A percentile compares a stretch with the other conserved stretches of the same genome.
These are phyloP conservation scores for Agelastica alni DNA, from an alignment of 2,888 invertebrate species.

Conservation along the genomic window DNA sequence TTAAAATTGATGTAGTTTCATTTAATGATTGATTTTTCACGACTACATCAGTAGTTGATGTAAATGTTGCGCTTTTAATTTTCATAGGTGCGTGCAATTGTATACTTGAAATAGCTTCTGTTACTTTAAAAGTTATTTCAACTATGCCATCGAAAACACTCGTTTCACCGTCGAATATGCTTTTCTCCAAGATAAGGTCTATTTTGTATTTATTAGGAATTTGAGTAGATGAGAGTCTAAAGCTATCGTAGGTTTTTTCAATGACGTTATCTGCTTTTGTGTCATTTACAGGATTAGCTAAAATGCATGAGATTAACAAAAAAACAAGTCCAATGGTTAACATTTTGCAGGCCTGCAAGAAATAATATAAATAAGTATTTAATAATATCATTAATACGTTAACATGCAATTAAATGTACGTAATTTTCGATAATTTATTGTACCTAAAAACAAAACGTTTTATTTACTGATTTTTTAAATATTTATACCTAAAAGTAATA, in stretches of 20 bases:
- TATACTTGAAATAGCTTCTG: neutral
- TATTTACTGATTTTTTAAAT: too few relatives aligned
- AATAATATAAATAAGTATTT: neutral
- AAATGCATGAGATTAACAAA: neutral
- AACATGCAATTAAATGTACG: neutral
- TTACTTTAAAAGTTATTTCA: constrained; percentile 20
- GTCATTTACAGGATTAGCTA: constrained; percentile 6
- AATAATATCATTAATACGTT: too few relatives aligned
- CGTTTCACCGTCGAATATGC: constrained; percentile 23
- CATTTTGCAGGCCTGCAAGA: constrained; percentile 8
- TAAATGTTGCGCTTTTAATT: constrained; percentile 13
- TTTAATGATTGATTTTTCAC: constrained; percentile 18
- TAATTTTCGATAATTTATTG: too few relatives aligned
- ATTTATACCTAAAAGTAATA: constrained; percentile 1
- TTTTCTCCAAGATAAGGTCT: constrained; percentile 48
- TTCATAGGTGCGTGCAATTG: constrained; percentile 19
- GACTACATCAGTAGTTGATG: neutral
- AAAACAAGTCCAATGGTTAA: neutral
- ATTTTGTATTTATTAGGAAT: constrained; percentile 62
- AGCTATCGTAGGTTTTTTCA: constrained; percentile 45
- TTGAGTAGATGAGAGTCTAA: constrained; percentile 59
- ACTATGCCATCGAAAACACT: constrained; percentile 19
- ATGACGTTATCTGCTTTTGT: neutral
- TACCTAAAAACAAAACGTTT: too few relatives aligned
- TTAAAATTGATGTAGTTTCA: constrained; percentile 31